phyloP scores from a whole-genome alignment of 2,888 invertebrate genomes.

The Nymphalis urticae region DNA sequence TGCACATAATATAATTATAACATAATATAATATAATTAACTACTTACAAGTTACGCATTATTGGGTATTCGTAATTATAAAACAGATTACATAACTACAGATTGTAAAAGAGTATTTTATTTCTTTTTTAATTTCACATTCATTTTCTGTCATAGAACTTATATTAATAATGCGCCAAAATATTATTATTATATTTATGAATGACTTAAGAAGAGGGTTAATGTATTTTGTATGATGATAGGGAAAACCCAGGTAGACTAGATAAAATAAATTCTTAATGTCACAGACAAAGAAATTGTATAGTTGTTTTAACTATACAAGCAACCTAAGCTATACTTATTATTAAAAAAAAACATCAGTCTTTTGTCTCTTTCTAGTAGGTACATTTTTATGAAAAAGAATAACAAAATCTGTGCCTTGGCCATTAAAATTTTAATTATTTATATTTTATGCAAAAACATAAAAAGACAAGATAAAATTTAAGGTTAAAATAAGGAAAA shows the following conservation, averaged over 20 bases:
- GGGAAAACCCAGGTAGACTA: slow-evolving; percentile 13
- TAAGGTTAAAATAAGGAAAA: slow-evolving; percentile 1
- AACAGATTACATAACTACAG: too few relatives aligned
- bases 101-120: too few relatives aligned
- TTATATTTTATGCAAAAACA: slow-evolving; percentile 11
- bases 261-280: slow-evolving; percentile 17
- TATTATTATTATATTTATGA: too few relatives aligned
- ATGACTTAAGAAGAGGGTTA: too few relatives aligned
- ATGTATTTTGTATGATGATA: too few relatives aligned
- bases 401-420: background rate
- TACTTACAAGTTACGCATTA: too few relatives aligned
- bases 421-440: slow-evolving; percentile 6
- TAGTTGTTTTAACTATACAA: slow-evolving; percentile 19
- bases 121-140: too few relatives aligned
- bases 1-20: too few relatives aligned
- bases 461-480: slow-evolving; percentile 9
- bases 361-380: slow-evolving; percentile 8
- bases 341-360: slow-evolving; percentile 19
- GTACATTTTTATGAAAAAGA: slow-evolving; percentile 1
- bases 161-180: too few relatives aligned
- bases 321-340: slow-evolving; percentile 18
- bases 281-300: slow-evolving; percentile 33
- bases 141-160: too few relatives aligned
- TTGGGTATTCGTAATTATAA: too few relatives aligned
- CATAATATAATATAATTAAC: too few relatives aligned